These are phyloP conservation scores for Dendrolimus pini DNA, from an alignment of 2,888 invertebrate genomes.

Conservation along the genomic window DNA sequence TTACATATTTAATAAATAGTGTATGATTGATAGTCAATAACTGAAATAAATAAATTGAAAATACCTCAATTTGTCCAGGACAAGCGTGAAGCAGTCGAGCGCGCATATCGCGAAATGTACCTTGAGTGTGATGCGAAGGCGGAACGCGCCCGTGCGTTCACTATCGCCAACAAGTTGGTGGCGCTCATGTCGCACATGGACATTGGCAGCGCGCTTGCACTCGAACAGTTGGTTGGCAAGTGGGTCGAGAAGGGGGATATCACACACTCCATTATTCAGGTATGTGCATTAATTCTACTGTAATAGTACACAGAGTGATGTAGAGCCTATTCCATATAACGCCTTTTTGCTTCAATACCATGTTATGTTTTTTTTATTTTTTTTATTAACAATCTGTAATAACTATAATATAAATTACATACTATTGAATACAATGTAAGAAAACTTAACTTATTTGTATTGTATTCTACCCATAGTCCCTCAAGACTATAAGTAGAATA, in stretches of 20 bases:
- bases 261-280: constrained; percentile 62
- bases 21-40: too few relatives aligned
- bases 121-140: constrained; percentile 68
- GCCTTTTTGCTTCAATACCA: too few relatives aligned
- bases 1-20: too few relatives aligned
- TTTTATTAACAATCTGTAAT: too few relatives aligned
- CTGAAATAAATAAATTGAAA: neutral
- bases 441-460: too few relatives aligned
- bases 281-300: constrained; percentile 13
- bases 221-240: constrained; percentile 54
- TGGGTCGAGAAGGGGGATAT: constrained; percentile 64
- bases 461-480: too few relatives aligned
- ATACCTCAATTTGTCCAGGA: constrained; percentile 39
- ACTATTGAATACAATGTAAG: too few relatives aligned
- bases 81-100: constrained; percentile 83
- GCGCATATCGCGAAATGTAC: constrained; percentile 86
- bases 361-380: too few relatives aligned
- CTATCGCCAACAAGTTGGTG: constrained; percentile 45
- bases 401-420: too few relatives aligned
- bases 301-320: too few relatives aligned
- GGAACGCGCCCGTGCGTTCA: constrained; percentile 63
- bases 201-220: constrained; percentile 58
- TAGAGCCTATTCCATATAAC: too few relatives aligned
- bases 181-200: constrained; percentile 42
- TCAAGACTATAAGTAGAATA: too few relatives aligned